Base-by-base conservation (phyloP, 37 sponge, comb jelly and placozoan species). In the Ianthella basta region DNA sequence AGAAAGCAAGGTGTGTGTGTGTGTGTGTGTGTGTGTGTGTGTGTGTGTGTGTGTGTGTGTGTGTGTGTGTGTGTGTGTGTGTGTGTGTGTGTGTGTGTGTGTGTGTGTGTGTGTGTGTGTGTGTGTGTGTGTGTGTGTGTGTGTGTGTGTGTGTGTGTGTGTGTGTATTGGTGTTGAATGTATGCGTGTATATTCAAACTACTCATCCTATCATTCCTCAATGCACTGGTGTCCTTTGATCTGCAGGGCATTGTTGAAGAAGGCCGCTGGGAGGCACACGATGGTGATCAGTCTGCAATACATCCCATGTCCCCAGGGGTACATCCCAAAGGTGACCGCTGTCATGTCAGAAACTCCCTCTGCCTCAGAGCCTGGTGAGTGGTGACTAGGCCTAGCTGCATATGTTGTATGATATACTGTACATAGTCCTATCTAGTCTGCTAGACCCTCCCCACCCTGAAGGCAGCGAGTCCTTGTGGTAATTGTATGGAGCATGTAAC, bases 1-100 rank as follows among this genome's bases (percentile, higher is more conserved):
- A 53, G 4, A 87, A 93, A 59, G 91, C 86, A 24, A 84, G 88
- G 82, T 87, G n/a, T 70, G 83, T 16, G 25, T 13, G 35, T 53
- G 80, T 37, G 35, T 4, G 8, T n/a, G 73, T 4, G 37, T 29
- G 20, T 36, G 21, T 72, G 36, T 72, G 38, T n/a, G 21, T 61
- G 63, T 61, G 27, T 61, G n/a, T 61, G 50, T 44, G 50, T 44
- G 50, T 3, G 50, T 44, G 50, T 44, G 50, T 44, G 50, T 44
- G 50, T 3, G 50, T 44, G 50, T 3, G 50, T n/a, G n/a, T n/a
- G n/a, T n/a, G n/a, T n/a, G n/a, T n/a, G n/a, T n/a, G n/a, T n/a
- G n/a, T n/a, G n/a, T 56, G 15, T 56, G 59, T 56, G 59, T 56
- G 18, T 24, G 14, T 67, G 27, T 23, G 32, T 15, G 14, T 15